Evolutionary conservation across 2,888 invertebrate species (phyloP).

Genomic region (Branchipolynoe longqiensis): DNA sequence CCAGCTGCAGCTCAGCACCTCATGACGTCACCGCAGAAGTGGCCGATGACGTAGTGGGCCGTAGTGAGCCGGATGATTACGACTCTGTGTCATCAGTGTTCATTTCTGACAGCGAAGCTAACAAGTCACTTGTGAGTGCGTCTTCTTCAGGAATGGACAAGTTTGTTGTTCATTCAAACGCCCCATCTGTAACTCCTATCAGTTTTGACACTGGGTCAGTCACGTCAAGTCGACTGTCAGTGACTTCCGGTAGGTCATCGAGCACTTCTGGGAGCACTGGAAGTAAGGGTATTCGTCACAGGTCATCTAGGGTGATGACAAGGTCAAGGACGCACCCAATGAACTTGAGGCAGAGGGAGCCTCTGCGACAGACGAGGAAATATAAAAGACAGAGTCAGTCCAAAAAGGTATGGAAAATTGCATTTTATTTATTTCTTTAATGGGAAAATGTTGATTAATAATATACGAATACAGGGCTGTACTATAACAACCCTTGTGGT

Average conservation of each 20-base stretch:
- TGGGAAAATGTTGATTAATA: too few species aligned
- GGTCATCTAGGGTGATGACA: neutral
- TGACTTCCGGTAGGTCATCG: neutral
- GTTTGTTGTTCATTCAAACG: too few species aligned
- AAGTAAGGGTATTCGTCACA: neutral
- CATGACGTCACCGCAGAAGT: neutral
- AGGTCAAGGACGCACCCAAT: constrained; percentile 30
- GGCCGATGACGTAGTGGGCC: constrained; percentile 16
- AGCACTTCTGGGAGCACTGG: neutral
- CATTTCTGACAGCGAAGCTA: neutral
- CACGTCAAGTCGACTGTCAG: too few species aligned
- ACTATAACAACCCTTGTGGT: too few species aligned
- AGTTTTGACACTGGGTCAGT: too few species aligned
- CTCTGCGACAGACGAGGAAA: neutral
- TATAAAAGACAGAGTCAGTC: neutral
- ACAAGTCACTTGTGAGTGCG: too few species aligned
- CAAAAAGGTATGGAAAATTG: neutral
- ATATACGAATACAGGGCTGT: too few species aligned
- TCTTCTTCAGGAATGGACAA: too few species aligned
- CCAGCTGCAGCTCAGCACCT: neutral
- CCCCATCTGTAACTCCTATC: too few species aligned
- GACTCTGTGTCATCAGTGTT: neutral
- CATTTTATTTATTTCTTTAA: neutral
- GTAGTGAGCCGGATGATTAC: neutral
- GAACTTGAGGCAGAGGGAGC: neutral